Base-by-base conservation (phyloP, 2,797 vertebrate genomes). In the Poliocrania exsul region DNA sequence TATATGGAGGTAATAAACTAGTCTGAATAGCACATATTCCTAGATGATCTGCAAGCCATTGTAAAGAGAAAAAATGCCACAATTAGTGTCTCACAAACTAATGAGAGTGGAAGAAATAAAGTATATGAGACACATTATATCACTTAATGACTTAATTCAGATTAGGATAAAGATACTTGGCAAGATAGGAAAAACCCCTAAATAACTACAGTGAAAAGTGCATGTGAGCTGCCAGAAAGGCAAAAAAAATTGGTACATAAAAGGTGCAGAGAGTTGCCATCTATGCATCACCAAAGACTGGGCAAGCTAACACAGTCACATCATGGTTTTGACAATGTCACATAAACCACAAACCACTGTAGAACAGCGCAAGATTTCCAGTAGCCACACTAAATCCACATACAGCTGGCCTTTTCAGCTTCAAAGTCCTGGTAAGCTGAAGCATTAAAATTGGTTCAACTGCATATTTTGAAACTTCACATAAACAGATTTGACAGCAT, bases 121-220 rank as follows among this genome's bases (percentile, higher is more conserved):
- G 53, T 69, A 67, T 85, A 73, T 67, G 90, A 93, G 37, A 90
- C 94, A 91, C 62, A 93, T 70, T 89, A 67, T 93, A 88, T 92
- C 72, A 81, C 56, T 96, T 95, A 95, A 96, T 96, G 92, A 66
- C 35, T 92, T 97, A 86, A 96, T 95, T 95, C 91, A 84, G 58
- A 28, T 95, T 97, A 95, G 35, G 42, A 58, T 92, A 85, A 91
- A 90, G 86, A 90, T 89, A 85, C 28, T 31, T 42, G 11, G n/a
- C 26, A 35, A 77, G 86, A 75, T 58, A 50, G 72, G 35, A 57
- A 58, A 95, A 61, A 86, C 8, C 0, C 9, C 53, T 80, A 66
- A 90, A 81, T 38, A 61, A 70, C 44, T 42, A 28, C 35, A 71
- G 15, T 74, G 74, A 57, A 93, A 92, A 83, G 8, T 62, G 23